Percentiles rank a stretch among this genome's conserved stretches.
Conservation (phyloP, 53 echinoderm and acorn worm species). For the Astropecten irregularis region DNA sequence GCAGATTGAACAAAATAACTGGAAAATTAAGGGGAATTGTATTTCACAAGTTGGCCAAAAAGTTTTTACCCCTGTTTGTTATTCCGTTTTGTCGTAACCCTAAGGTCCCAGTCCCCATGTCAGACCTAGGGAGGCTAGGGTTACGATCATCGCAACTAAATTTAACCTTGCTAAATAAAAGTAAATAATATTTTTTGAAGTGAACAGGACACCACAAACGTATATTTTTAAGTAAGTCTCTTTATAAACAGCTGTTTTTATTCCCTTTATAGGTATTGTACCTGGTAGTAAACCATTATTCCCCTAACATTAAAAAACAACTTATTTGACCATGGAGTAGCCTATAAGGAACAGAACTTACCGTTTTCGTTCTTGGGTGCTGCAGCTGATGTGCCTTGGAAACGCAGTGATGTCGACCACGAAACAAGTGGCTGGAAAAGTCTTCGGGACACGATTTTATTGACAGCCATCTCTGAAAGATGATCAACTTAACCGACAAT, state of each 20-base stretch:
- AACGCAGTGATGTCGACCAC: conserved; percentile 9
- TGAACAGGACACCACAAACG: not conserved
- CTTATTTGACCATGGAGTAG: no score
- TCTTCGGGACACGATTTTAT: conserved; percentile 19
- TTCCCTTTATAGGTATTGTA: no score
- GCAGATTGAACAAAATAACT: not conserved
- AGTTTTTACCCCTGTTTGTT: no score
- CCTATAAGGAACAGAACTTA: not conserved
- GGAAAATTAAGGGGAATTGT: no score
- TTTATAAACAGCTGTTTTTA: not conserved
- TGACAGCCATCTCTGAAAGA: conserved; percentile 35
- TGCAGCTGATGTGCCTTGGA: not conserved
- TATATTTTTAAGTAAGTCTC: not conserved
- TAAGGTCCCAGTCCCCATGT: no score
- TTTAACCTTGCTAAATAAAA: no score
- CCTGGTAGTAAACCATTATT: not conserved
- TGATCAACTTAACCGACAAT: no score
- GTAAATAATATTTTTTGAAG: not conserved
- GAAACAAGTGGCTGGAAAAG: conserved; percentile 23
- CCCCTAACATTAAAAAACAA: not conserved
- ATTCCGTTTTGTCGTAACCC: no score
- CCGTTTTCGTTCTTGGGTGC: not conserved
- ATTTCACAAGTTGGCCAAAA: no score
- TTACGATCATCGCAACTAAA: no score
- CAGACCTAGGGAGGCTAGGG: no score